Base-by-base conservation (phyloP, 2,797 vertebrate species). In the Sciurus carolinensis region DNA sequence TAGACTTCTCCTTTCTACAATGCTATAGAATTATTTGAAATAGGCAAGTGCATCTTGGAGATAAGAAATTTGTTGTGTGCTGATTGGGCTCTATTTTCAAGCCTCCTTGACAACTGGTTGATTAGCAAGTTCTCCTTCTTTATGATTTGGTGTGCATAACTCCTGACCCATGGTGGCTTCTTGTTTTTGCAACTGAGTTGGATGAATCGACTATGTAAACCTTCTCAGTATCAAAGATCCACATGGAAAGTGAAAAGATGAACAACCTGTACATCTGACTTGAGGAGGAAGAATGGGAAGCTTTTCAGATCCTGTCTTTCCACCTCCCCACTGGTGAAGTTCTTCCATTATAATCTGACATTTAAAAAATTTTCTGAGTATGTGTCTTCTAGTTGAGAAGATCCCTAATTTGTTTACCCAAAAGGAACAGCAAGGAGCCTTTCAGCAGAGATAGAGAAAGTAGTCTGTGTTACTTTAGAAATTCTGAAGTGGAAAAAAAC, bases 21-120 rank as follows among this genome's bases (percentile, higher is more conserved):
- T 97, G 96, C 97, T 93, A 87, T 94, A 95, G 94, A 91, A 93
- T 95, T 95, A 88, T 97, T 96, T 97, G 97, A 75, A 96, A 91
- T 18, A 93, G 96, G 69, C 96, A 90, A 97, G 73, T 80, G 66
- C 87, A 81, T 97, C 87, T 93, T 81, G 88, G 62, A 81, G 96
- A 92, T 81, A 90, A 90, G 75, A 79, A 89, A 76, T 89, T 82
- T 33, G 42, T 91, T 85, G 20, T 77, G 50, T 95, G 94, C 95
- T 96, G 96, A 98, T 90, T 62, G 96, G 95, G 95, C 86, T 96
- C 54, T 42, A 81, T 85, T 97, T 95, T 94, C 87, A 93, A 83
- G 77, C 17, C 86, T 91, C 71, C 36, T 84, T 87, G 82, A 97
- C 39, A 94, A 96, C 54, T 64, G 54, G 86, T 77, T 97, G 94